Evolutionary conservation across 2,797 vertebrate species (phyloP), one percentile per base, ranked within the genome.

Genomic region (Lepus townsendii): DNA sequence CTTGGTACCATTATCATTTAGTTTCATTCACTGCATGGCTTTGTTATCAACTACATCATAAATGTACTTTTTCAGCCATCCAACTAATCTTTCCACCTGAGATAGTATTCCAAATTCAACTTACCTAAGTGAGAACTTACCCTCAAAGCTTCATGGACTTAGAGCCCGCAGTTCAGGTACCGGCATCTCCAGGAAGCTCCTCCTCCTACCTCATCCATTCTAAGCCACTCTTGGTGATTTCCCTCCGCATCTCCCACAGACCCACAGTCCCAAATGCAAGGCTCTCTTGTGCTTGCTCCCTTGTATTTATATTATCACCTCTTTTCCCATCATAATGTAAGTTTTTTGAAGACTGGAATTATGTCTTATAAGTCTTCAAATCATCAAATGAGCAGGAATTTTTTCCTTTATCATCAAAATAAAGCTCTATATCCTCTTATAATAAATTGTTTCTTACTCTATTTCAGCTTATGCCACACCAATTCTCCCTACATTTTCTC

Each of bases 331-430:
- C 17, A 72, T 79, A 72, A 17, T 71, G 4, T 52, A 82, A n/a
- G 1, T 32, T 65, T 82, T 92, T 72, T 42, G 14, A 92, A 17
- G 27, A 69, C 27, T 42, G 1, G 4, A 85, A 7, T 30, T 85
- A 1, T 80, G 26, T 69, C 65, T 87, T 90, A 50, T 20, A 79
- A 69, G 75, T 30, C 35, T 90, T 90, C 72, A 83, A 79, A 75
- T 62, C 65, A 87, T 75, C 54, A 91, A 87, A 77, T 2, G 10
- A 35, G 32, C 1, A 82, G 27, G 89, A 83, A 3, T 72, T 1
- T 76, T 92, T 76, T n/a, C 60, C 27, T 32, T 78, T 13, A 24
- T 62, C 27, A 73, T 76, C 8, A 95, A 95, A 96, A 91, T 4
- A 27, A 92, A 83, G 42, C n/a, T 86, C 76, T 65, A 87, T 4